phyloP scores from a whole-genome alignment of 2,797 vertebrate species.

The Ataeniobius toweri region DNA sequence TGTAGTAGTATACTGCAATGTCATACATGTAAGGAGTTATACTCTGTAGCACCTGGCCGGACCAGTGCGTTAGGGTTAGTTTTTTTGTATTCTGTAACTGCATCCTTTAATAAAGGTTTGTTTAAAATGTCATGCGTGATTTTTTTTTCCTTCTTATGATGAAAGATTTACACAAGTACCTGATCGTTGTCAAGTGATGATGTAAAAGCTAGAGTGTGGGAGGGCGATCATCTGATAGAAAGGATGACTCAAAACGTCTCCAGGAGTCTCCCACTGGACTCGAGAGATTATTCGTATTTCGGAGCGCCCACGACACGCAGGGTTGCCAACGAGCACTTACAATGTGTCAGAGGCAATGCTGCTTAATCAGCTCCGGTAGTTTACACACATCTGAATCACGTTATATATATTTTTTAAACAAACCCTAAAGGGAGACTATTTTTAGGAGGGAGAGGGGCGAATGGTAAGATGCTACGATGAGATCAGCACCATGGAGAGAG shows the following conservation, averaged over 20 bases:
- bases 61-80: conserved; percentile 62
- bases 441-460: not conserved
- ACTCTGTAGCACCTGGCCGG: conserved; percentile 80
- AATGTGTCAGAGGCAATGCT: conserved; percentile 8
- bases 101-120: conserved; percentile 33
- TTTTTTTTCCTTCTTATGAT: not conserved
- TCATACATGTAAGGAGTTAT: conserved; percentile 78
- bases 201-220: conserved; percentile 39
- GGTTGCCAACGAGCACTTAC: conserved; percentile 1
- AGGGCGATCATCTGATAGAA: conserved; percentile 50
- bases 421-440: not conserved
- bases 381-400: conserved; percentile 16
- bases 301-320: conserved; percentile 5
- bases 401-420: conserved; percentile 9
- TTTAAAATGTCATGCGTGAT: conserved; percentile 6
- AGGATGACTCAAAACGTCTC: conserved; percentile 12
- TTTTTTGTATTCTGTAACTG: conserved; percentile 19
- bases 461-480: conserved; percentile 7
- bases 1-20: conserved; percentile 80
- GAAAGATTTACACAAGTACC: not conserved
- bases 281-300: conserved; percentile 15
- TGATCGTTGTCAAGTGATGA: conserved; percentile 9
- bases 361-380: conserved; percentile 6
- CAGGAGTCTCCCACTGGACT: conserved; percentile 2
- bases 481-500: conserved; percentile 75